Conservation (phyloP, 2,797 vertebrate species). For the Ptychobarbus kaznakovi region DNA sequence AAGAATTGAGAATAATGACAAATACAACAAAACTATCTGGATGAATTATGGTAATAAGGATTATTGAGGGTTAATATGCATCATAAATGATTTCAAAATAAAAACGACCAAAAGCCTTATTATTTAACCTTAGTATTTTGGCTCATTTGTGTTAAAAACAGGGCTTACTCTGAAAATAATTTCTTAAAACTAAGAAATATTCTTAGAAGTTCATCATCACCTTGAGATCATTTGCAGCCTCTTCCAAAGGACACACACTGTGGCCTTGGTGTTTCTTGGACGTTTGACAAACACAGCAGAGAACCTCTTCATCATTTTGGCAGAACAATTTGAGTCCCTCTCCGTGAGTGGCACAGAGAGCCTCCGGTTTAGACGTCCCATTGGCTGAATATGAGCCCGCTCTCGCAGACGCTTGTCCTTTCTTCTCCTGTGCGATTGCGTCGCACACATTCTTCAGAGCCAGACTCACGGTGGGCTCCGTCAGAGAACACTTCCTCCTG, state of each 20-base stretch:
- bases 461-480: constrained; percentile 81
- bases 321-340: constrained; percentile 81
- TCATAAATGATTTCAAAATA: not conserved
- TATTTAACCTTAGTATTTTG: not conserved
- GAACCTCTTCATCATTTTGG: constrained; percentile 74
- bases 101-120: not conserved
- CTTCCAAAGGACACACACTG: constrained; percentile 77
- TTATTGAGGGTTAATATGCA: not conserved
- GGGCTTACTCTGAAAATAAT: not conserved
- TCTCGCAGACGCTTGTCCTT: not conserved
- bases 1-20: not conserved
- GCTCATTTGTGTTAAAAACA: not conserved
- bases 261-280: constrained; percentile 82
- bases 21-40: not conserved
- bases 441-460: constrained; percentile 82
- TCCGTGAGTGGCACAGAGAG: constrained; percentile 70
- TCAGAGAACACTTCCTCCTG: constrained; percentile 77
- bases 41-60: not conserved
- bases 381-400: not conserved
- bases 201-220: constrained; percentile 59
- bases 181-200: not conserved
- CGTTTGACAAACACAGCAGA: constrained; percentile 83
- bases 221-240: constrained; percentile 81
- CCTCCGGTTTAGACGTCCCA: constrained; percentile 48
- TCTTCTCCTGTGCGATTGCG: constrained; percentile 75